Evolutionary conservation across 2,113 vertebrate species (phyloP), one percentile per base, ranked within the genome.

Genomic region (Nematolebias whitei): DNA sequence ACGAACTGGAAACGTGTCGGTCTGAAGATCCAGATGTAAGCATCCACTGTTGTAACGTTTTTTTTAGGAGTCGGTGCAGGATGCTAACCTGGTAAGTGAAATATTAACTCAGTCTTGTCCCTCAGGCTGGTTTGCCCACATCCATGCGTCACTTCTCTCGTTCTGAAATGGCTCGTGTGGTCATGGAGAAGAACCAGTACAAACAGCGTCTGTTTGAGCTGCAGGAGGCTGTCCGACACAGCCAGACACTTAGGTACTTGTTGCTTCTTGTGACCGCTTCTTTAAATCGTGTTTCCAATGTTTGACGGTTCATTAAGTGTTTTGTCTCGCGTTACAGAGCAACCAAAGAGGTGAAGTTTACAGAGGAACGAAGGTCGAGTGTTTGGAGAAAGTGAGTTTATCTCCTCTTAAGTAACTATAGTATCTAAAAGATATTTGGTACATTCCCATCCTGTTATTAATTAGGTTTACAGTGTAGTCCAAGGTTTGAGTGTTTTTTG

Each of bases 161-260:
- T 12, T 92, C 92, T 23, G 93, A 94, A 85, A 94, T 94, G 93
- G 89, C 93, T 38, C 89, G 93, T 6, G 91, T 92, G 11, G 92
- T 94, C 53, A 93, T 93, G 93, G 93, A 94, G 87, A 94, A 91
- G 72, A 94, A 93, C 74, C 92, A 92, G 44, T 94, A 94, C 11
- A 94, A 94, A 65, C 91, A 94, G 80, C 89, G 91, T 19, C 84
- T 94, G 49, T 84, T 94, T 66, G 93, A 94, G 80, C 78, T 94
- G 72, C 93, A 94, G 80, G 93, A 93, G 64, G 79, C 92, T 3
- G 12, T 93, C 1, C 86, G 89, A 53, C 87, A 48, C 0, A 88
- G 86, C 50, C 90, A 93, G 81, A 68, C 68, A 15, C 53, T 87
- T 63, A 83, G 87, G 93, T 94, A 47, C 72, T 19, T 68, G 5